Percentiles rank a stretch among this genome's conserved stretches.
phyloP scores from a whole-genome alignment of 2,797 vertebrate genomes.

The Sebastes taczanowskii region DNA sequence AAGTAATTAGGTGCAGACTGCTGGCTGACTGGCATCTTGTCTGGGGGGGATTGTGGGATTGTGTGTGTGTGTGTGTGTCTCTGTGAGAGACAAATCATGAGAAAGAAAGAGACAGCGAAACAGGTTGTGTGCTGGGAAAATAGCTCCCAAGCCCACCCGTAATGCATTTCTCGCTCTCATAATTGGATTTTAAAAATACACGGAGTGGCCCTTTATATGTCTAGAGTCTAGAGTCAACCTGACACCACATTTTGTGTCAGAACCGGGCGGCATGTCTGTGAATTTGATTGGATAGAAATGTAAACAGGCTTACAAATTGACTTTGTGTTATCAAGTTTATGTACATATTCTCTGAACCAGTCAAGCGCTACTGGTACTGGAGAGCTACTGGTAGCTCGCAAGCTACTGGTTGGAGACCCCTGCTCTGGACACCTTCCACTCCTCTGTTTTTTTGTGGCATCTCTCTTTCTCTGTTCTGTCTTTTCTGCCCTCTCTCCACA shows the following conservation, averaged over 20 bases:
- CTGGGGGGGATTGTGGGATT: conserved; percentile 24
- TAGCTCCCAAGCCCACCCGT: conserved; percentile 25
- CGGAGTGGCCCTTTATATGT: conserved; percentile 42
- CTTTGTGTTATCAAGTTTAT: too few relatives aligned
- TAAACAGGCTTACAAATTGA: too few relatives aligned
- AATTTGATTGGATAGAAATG: too few relatives aligned
- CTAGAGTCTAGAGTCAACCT: not conserved
- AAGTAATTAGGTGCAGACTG: conserved; percentile 68
- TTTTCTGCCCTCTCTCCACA: not conserved
- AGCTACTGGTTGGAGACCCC: too few relatives aligned
- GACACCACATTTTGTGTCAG: too few relatives aligned
- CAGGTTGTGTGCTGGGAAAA: conserved; percentile 49
- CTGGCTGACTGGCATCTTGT: conserved; percentile 49
- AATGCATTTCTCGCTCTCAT: conserved; percentile 60
- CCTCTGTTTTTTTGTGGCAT: not conserved
- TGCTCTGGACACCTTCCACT: conserved; percentile 17
- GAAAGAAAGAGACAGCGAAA: conserved; percentile 26
- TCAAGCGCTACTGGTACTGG: too few relatives aligned
- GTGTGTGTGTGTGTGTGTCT: too few relatives aligned
- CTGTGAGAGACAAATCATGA: not conserved
- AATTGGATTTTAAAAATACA: conserved; percentile 79
- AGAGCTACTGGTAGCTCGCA: too few relatives aligned
- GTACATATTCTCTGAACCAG: too few relatives aligned
- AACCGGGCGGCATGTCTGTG: too few relatives aligned
- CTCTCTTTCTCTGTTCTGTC: not conserved